These are phyloP conservation scores for Lacanobia oleracea DNA, from an alignment of 2,888 invertebrate genomes.

Conservation along the genomic window DNA sequence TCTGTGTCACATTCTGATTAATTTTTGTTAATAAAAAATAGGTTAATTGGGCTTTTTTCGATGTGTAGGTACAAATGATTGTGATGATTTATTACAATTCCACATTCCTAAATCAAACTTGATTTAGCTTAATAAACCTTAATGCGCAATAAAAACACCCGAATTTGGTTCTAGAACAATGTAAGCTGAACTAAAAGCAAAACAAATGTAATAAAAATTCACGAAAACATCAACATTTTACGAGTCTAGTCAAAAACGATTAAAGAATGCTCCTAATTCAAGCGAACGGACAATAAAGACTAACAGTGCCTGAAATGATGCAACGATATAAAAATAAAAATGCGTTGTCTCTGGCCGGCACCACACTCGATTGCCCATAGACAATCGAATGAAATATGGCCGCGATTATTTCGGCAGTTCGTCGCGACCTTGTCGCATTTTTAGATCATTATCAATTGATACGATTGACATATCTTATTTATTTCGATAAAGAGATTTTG, in stretches of 20 bases:
- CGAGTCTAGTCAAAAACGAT: slow-evolving; percentile 44
- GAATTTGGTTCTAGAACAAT: slow-evolving; percentile 35
- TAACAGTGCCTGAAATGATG: slow-evolving; percentile 68
- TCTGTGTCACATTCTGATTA: no score
- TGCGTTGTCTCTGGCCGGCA: slow-evolving; percentile 78
- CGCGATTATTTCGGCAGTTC: slow-evolving; percentile 62
- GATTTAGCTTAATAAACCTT: slow-evolving; percentile 9
- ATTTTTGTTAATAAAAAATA: no score
- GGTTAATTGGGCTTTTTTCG: no score
- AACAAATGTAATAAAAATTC: slow-evolving; percentile 32
- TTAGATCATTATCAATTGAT: slow-evolving; percentile 48
- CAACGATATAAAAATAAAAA: slow-evolving; percentile 75
- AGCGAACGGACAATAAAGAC: slow-evolving; percentile 36
- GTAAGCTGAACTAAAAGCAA: slow-evolving; percentile 21
- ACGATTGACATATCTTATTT: slow-evolving; percentile 28
- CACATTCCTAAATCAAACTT: background rate
- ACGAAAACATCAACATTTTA: slow-evolving; percentile 44
- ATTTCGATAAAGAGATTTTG: slow-evolving; percentile 21
- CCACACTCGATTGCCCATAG: slow-evolving; percentile 78
- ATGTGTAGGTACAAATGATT: no score
- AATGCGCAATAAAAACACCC: slow-evolving; percentile 20
- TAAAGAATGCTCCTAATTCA: slow-evolving; percentile 34
- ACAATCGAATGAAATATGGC: slow-evolving; percentile 80
- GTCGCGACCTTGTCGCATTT: slow-evolving; percentile 62
- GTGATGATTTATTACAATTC: background rate